Conservation (phyloP, 2,113 vertebrate species). For the Daubentonia madagascariensis region DNA sequence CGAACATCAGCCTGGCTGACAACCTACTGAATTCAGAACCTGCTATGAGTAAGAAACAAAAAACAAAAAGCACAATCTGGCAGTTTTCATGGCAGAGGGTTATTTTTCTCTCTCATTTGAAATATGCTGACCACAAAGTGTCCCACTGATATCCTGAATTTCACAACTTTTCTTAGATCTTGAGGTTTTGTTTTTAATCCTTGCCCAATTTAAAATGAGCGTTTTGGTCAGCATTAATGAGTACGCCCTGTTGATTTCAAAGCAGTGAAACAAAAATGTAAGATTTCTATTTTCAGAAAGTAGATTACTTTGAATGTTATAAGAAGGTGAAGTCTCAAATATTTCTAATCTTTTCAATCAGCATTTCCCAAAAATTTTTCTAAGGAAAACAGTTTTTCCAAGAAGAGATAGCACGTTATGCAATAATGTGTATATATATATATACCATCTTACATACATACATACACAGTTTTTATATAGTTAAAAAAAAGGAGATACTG, state of each 20-base stretch:
- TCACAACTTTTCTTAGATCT: background rate
- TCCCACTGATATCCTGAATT: constrained; percentile 10
- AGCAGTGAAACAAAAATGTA: constrained; percentile 24
- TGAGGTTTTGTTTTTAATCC: constrained; percentile 28
- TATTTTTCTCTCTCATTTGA: constrained; percentile 24
- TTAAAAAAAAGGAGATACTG: background rate
- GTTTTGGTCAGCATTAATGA: background rate
- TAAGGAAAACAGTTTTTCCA: background rate
- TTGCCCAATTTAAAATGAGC: background rate
- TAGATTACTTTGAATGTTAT: background rate
- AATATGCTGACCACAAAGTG: constrained; percentile 6
- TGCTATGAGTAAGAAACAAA: background rate
- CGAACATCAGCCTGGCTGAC: background rate
- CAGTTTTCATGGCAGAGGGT: background rate
- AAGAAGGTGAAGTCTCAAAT: background rate
- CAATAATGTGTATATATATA: background rate
- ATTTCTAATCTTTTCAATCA: background rate
- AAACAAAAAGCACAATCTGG: background rate
- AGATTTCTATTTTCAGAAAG: constrained; percentile 23
- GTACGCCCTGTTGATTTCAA: background rate
- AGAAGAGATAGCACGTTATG: background rate
- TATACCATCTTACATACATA: background rate
- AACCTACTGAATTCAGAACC: background rate
- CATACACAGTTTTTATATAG: background rate
- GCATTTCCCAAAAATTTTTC: background rate